A percentile compares a stretch with the other conserved stretches of the same genome.
Evolutionary conservation across 1,140 invertebrate species (phyloP).

Genomic region (Acyrthosiphon pisum): DNA sequence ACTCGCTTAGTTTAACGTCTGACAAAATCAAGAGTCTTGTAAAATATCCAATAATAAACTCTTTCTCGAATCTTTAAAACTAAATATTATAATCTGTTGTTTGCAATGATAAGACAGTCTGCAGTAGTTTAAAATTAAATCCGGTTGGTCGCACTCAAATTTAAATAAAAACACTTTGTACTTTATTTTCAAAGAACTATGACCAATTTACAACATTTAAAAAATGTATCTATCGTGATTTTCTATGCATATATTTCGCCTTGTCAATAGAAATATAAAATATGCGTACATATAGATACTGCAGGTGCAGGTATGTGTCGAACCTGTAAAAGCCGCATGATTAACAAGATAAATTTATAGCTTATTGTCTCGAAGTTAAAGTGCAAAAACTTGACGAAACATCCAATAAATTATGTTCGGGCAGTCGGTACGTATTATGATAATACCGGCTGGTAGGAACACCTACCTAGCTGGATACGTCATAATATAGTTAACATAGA

Average conservation of each 20-base stretch:
- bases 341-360: conserved; percentile 30
- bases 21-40: not conserved
- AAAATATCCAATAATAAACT: not conserved
- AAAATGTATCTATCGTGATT: conserved; percentile 18
- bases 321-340: not conserved
- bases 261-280: not conserved
- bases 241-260: not conserved
- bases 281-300: not conserved
- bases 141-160: not conserved
- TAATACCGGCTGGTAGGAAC: not conserved
- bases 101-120: not conserved
- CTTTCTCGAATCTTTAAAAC: not conserved
- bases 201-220: conserved; percentile 11
- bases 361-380: not conserved
- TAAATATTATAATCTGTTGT: not conserved
- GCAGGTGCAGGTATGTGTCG: not conserved
- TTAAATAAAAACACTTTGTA: not conserved
- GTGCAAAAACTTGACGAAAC: not conserved
- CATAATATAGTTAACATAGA: not conserved
- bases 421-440: not conserved
- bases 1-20: not conserved
- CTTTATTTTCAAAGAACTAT: not conserved
- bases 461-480: not conserved
- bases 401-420: not conserved
- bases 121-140: not conserved